phyloP scores from a whole-genome alignment of 2,113 vertebrate species.

The Leptosomus discolor region DNA sequence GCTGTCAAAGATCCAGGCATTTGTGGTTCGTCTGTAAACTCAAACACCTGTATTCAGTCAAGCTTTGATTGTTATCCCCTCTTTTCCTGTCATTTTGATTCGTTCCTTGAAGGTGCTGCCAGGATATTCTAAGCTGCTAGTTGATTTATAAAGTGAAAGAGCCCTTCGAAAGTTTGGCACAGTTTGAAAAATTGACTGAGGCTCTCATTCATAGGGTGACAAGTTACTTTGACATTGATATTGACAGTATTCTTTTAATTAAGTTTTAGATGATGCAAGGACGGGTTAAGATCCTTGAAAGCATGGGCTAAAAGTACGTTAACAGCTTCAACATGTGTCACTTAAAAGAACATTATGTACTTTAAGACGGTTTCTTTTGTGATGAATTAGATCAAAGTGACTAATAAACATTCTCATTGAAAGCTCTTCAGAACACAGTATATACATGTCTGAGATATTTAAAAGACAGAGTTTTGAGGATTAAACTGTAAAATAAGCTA shows the following conservation, averaged over 20 bases:
- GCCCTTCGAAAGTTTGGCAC: slow-evolving; percentile 79
- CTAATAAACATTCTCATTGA: slow-evolving; percentile 67
- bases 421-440: slow-evolving; percentile 66
- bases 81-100: slow-evolving; percentile 87
- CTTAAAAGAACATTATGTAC: slow-evolving; percentile 60
- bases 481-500: slow-evolving; percentile 42
- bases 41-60: slow-evolving; percentile 97
- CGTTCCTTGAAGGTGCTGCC: slow-evolving; percentile 88
- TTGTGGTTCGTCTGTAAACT: slow-evolving; percentile 89
- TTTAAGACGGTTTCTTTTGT: slow-evolving; percentile 63
- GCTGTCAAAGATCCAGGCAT: slow-evolving; percentile 88
- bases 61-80: slow-evolving; percentile 89
- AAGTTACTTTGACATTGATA: slow-evolving; percentile 65
- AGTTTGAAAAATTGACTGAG: slow-evolving; percentile 75
- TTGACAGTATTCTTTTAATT: slow-evolving; percentile 72
- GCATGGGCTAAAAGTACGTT: slow-evolving; percentile 19
- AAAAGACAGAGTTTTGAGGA: slow-evolving; percentile 47
- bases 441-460: slow-evolving; percentile 48
- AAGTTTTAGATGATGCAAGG: slow-evolving; percentile 37
- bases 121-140: slow-evolving; percentile 84
- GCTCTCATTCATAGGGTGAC: slow-evolving; percentile 72
- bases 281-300: slow-evolving; percentile 39
- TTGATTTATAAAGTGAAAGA: slow-evolving; percentile 88
- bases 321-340: slow-evolving; percentile 52
- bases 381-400: slow-evolving; percentile 76